These are phyloP conservation scores for Rhodophaea formosa DNA, from an alignment of 2,888 invertebrate genomes.

Conservation along the genomic window DNA sequence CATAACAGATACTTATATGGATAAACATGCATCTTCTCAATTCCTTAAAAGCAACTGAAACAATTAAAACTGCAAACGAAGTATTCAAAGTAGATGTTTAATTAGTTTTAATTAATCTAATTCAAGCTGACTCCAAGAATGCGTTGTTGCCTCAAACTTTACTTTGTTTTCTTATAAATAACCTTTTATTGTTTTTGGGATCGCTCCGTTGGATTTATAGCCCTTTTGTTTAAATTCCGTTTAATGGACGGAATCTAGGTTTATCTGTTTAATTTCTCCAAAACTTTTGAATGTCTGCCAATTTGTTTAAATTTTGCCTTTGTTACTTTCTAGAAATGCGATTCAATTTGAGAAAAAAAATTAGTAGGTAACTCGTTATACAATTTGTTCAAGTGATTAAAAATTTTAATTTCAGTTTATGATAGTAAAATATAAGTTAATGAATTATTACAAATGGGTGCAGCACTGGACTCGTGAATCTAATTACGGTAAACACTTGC, in stretches of 20 bases:
- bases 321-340: background rate
- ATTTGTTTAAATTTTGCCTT: background rate
- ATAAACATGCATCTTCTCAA: too few species aligned
- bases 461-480: too few species aligned
- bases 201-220: constrained; percentile 14
- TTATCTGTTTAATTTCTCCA: background rate
- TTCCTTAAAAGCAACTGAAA: constrained; percentile 1
- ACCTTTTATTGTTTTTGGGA: constrained; percentile 21
- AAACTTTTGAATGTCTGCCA: constrained; percentile 10
- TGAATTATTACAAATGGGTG: too few species aligned
- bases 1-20: too few species aligned
- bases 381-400: too few species aligned
- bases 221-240: constrained; percentile 10
- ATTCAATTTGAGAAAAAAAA: too few species aligned
- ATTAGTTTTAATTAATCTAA: constrained; percentile 39
- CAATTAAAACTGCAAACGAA: background rate
- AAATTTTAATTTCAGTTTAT: too few species aligned
- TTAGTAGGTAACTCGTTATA: too few species aligned
- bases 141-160: constrained; percentile 37
- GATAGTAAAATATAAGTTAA: too few species aligned
- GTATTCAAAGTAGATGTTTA: constrained; percentile 22
- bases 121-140: constrained; percentile 34
- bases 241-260: constrained; percentile 10
- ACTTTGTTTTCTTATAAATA: constrained; percentile 37
- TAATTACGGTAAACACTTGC: too few species aligned